Evolutionary conservation across 2,888 invertebrate genomes (phyloP).

Genomic region (Alentia gelatinosa): DNA sequence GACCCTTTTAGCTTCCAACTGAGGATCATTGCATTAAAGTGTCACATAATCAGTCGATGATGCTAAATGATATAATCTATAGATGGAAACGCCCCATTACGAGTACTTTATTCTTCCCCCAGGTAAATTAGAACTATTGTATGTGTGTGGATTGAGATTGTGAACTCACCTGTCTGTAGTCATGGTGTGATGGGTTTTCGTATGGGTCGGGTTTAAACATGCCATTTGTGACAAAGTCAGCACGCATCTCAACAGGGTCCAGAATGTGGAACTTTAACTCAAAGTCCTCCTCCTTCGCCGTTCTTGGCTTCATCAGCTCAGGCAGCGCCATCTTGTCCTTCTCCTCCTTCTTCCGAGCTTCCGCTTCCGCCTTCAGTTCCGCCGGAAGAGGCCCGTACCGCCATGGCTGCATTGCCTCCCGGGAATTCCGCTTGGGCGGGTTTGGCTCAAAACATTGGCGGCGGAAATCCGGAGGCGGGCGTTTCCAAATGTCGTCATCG

Average conservation of each 20-base stretch:
- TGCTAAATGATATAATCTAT: too few species aligned
- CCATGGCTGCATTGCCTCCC: slow-evolving; percentile 77
- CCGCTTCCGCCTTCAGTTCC: slow-evolving; percentile 60
- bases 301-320: slow-evolving; percentile 65
- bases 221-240: slow-evolving; percentile 72
- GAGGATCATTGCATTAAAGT: too few species aligned
- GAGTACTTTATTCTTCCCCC: too few species aligned
- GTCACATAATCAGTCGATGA: too few species aligned
- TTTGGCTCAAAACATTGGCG: slow-evolving; percentile 73
- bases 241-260: slow-evolving; percentile 75
- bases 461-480: slow-evolving; percentile 78
- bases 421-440: slow-evolving; percentile 77
- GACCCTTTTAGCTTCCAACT: too few species aligned
- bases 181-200: slow-evolving; percentile 73
- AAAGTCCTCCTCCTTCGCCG: slow-evolving; percentile 63
- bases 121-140: too few species aligned
- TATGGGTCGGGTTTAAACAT: slow-evolving; percentile 70
- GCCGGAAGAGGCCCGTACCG: slow-evolving; percentile 68
- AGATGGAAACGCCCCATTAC: too few species aligned
- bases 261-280: slow-evolving; percentile 71
- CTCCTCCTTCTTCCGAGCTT: slow-evolving; percentile 63
- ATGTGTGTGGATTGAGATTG: not conserved
- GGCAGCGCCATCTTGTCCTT: slow-evolving; percentile 57
- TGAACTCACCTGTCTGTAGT: slow-evolving; percentile 75
- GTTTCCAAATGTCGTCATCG: slow-evolving; percentile 75